Evolutionary conservation across 1,140 invertebrate species (phyloP).

Genomic region (Rhopalosiphum padi): DNA sequence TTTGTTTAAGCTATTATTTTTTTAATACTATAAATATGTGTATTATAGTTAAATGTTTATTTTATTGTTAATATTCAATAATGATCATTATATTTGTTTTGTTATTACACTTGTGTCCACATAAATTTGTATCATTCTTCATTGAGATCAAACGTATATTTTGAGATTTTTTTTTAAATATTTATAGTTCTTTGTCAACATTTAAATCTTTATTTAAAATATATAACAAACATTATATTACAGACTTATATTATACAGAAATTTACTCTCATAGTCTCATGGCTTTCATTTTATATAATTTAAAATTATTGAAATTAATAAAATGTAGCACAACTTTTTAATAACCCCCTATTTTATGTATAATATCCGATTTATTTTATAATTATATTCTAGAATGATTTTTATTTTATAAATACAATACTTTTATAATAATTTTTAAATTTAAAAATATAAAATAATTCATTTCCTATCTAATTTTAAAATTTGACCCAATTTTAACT

Average conservation of each 20-base stretch:
- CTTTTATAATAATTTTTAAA: neutral
- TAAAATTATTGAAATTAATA: neutral
- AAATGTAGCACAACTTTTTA: neutral
- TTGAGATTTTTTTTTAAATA: no score
- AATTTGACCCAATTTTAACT: no score
- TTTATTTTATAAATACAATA: neutral
- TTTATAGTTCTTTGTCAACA: neutral
- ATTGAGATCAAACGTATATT: no score
- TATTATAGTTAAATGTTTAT: no score
- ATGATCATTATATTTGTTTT: no score
- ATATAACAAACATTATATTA: neutral
- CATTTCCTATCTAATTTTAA: neutral
- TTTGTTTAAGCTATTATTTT: no score
- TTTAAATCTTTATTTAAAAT: neutral
- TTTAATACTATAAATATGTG: no score
- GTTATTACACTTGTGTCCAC: no score
- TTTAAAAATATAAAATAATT: neutral
- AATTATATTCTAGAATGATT: neutral
- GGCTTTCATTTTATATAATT: neutral
- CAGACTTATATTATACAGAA: neutral
- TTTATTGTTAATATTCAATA: no score
- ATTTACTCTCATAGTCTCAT: neutral
- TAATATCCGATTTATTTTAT: neutral
- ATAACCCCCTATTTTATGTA: neutral
- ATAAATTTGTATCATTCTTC: no score